These are phyloP conservation scores for Cynoglossus semilaevis DNA, from an alignment of 2,113 vertebrate genomes.

Conservation along the genomic window DNA sequence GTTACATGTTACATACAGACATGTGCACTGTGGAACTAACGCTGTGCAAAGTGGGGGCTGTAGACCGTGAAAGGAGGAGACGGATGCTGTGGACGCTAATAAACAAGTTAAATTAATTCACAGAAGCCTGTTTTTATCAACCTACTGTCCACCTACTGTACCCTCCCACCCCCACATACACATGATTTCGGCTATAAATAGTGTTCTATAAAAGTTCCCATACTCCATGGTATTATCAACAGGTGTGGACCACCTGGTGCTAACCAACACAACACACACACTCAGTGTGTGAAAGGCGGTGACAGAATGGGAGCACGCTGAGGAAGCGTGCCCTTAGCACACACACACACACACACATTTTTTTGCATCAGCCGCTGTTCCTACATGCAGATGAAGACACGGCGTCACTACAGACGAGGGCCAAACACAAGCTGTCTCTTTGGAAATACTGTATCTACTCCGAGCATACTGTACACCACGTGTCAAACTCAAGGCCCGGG, in stretches of 20 bases:
- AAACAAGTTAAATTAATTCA: not conserved
- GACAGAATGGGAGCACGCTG: slow-evolving; percentile 64
- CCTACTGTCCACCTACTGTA: too few species aligned
- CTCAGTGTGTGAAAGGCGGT: slow-evolving; percentile 19
- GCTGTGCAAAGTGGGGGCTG: slow-evolving; percentile 14
- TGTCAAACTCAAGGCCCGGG: too few species aligned
- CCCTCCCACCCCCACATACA: too few species aligned
- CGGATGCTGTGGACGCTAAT: not conserved
- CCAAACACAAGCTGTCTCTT: slow-evolving; percentile 15
- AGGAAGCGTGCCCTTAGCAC: slow-evolving; percentile 51
- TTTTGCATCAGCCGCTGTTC: slow-evolving; percentile 55
- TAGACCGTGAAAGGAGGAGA: slow-evolving; percentile 1
- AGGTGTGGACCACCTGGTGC: slow-evolving; percentile 58
- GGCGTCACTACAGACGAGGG: slow-evolving; percentile 36
- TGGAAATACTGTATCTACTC: too few species aligned
- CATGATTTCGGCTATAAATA: slow-evolving; percentile 41
- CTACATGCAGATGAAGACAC: slow-evolving; percentile 44
- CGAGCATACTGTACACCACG: not conserved
- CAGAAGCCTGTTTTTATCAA: slow-evolving; percentile 4
- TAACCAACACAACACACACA: slow-evolving; percentile 13
- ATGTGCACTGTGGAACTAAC: slow-evolving; percentile 16
- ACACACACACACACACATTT: slow-evolving; percentile 40
- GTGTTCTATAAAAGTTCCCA: slow-evolving; percentile 19
- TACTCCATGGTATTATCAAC: slow-evolving; percentile 42
- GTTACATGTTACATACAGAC: not conserved